Conservation (phyloP, 2,797 vertebrate genomes). For the Petrocephalus schoutedeni region DNA sequence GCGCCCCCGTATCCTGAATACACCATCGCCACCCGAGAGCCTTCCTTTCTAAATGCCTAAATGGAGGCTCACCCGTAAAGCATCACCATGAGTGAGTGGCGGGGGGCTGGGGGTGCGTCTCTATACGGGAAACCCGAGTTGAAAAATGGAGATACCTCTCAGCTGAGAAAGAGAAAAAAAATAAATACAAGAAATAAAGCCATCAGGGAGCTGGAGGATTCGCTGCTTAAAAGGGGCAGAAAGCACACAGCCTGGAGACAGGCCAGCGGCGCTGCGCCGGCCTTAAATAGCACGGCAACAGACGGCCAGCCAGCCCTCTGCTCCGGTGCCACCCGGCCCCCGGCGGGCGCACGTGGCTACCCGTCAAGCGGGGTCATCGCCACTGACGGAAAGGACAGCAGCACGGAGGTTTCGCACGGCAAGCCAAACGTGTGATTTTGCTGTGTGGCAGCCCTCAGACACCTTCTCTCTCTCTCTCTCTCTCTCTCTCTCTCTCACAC, state of each 20-base stretch:
- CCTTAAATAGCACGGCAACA: not conserved
- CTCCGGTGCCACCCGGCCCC: not conserved
- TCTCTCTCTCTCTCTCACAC: not conserved
- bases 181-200: not conserved
- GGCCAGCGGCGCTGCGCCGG: not conserved
- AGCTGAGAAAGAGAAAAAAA: not conserved
- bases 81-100: not conserved
- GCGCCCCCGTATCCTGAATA: not conserved
- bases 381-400: not conserved
- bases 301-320: not conserved
- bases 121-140: not conserved
- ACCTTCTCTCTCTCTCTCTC: not conserved
- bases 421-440: not conserved
- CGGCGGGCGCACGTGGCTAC: not conserved
- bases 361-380: not conserved
- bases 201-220: not conserved
- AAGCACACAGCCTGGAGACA: not conserved
- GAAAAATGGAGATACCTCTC: not conserved
- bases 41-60: not conserved
- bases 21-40: not conserved
- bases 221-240: not conserved
- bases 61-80: not conserved
- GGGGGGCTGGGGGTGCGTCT: not conserved
- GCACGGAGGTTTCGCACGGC: not conserved
- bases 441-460: not conserved